These are phyloP conservation scores for Cebus imitator DNA, from an alignment of 2,113 vertebrate genomes.

Conservation along the genomic window DNA sequence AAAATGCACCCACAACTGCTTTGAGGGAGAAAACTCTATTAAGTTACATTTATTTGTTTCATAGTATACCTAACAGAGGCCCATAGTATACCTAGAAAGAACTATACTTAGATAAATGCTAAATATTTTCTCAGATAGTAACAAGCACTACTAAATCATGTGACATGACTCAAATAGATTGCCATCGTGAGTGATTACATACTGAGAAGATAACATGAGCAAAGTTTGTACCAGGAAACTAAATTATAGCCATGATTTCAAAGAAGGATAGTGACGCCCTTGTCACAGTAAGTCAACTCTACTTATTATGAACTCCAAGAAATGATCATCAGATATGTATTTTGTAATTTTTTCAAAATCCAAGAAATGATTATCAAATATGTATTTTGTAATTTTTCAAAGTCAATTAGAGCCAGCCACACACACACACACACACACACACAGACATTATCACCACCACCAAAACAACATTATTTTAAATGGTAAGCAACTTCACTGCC, in stretches of 20 bases:
- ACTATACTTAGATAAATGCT: not conserved
- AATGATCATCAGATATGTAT: not conserved
- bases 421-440: not conserved
- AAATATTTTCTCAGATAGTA: not conserved
- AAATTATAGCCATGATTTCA: conserved; percentile 43
- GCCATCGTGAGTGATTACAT: not conserved
- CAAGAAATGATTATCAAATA: not conserved
- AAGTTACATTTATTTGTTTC: not conserved
- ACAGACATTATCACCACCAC: not conserved
- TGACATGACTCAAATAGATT: not conserved
- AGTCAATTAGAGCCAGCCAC: not conserved
- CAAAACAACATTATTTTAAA: not conserved
- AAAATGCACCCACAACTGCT: not conserved
- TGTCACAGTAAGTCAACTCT: not conserved
- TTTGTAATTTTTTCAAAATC: not conserved
- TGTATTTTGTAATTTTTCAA: not conserved
- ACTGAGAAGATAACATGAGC: not conserved
- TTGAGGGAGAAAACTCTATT: not conserved
- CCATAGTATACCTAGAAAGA: conserved; percentile 11
- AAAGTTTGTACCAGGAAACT: not conserved
- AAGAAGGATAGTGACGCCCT: not conserved
- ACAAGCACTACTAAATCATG: not conserved
- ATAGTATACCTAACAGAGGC: not conserved
- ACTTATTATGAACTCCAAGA: not conserved
- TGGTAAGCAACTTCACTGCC: not conserved